Evolutionary conservation across 2,888 invertebrate species (phyloP).

Genomic region (Meganola albula): DNA sequence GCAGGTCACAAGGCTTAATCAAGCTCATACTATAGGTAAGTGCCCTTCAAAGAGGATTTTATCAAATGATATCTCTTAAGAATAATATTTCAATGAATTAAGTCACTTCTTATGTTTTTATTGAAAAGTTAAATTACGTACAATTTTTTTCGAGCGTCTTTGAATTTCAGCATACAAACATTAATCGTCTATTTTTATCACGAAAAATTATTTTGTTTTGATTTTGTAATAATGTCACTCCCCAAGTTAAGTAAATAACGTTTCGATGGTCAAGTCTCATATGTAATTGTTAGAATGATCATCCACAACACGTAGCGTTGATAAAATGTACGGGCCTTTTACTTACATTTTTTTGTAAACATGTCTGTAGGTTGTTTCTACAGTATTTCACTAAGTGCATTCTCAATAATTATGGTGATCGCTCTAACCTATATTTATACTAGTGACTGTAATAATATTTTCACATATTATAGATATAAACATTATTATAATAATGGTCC

Average conservation of each 20-base stretch:
- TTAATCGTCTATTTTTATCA: slow-evolving; percentile 17
- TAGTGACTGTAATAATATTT: slow-evolving; percentile 49
- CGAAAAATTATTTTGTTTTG: slow-evolving; percentile 17
- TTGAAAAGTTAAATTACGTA: too few relatives aligned
- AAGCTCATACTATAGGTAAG: too few relatives aligned
- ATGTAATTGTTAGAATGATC: slow-evolving; percentile 50
- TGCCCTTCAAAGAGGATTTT: too few relatives aligned
- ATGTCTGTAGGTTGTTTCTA: background rate
- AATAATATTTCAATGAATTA: too few relatives aligned
- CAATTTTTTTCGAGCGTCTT: too few relatives aligned
- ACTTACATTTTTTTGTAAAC: slow-evolving; percentile 4
- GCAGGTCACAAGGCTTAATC: too few relatives aligned
- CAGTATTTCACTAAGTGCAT: slow-evolving; percentile 11
- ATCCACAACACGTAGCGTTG: slow-evolving; percentile 37
- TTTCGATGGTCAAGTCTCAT: slow-evolving; percentile 51
- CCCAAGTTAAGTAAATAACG: slow-evolving; percentile 26
- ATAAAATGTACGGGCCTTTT: slow-evolving; percentile 25
- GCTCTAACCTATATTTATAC: slow-evolving; percentile 39
- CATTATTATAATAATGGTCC: slow-evolving; percentile 50
- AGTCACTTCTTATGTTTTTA: too few relatives aligned
- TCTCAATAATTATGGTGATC: slow-evolving; percentile 32
- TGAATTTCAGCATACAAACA: slow-evolving; percentile 34
- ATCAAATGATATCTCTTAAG: too few relatives aligned
- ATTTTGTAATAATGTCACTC: slow-evolving; percentile 21
- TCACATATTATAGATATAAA: slow-evolving; percentile 48